These are phyloP conservation scores for Sabatieria punctata DNA, from an alignment of 2,888 invertebrate genomes.

Conservation along the genomic window DNA sequence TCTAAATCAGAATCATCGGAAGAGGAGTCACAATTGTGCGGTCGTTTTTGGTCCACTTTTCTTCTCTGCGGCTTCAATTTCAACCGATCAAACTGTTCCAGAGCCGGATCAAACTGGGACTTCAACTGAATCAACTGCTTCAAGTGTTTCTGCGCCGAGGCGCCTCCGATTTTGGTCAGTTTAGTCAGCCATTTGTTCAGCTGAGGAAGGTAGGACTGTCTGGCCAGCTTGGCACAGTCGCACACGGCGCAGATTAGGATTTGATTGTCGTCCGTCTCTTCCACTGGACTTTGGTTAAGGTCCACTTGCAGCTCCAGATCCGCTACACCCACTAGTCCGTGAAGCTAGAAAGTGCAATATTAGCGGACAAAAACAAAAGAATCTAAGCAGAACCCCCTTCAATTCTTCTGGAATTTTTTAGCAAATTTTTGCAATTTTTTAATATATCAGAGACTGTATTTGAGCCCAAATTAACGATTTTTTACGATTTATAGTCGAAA, in stretches of 20 bases:
- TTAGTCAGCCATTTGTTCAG: not conserved
- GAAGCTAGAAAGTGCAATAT: not conserved
- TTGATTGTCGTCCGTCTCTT: not conserved
- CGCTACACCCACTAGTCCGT: too few relatives aligned
- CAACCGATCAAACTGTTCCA: not conserved
- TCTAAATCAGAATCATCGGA: not conserved
- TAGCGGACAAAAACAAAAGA: too few relatives aligned
- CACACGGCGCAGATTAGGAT: not conserved
- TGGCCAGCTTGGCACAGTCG: not conserved
- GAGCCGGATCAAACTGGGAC: not conserved
- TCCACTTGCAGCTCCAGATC: not conserved
- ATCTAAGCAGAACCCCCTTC: too few relatives aligned
- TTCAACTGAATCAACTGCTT: not conserved
- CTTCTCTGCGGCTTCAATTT: not conserved
- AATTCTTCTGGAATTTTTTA: too few relatives aligned
- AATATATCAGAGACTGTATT: too few relatives aligned
- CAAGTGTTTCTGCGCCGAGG: not conserved
- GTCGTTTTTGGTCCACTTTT: too few relatives aligned
- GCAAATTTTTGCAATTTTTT: too few relatives aligned
- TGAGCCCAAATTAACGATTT: too few relatives aligned
- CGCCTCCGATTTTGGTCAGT: not conserved
- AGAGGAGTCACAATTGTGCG: too few relatives aligned
- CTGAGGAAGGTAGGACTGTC: not conserved
- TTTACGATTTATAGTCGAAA: too few relatives aligned
- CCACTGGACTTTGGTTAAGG: not conserved